Base-by-base conservation (phyloP, 2,113 vertebrate species). In the Pterocles orientalis region DNA sequence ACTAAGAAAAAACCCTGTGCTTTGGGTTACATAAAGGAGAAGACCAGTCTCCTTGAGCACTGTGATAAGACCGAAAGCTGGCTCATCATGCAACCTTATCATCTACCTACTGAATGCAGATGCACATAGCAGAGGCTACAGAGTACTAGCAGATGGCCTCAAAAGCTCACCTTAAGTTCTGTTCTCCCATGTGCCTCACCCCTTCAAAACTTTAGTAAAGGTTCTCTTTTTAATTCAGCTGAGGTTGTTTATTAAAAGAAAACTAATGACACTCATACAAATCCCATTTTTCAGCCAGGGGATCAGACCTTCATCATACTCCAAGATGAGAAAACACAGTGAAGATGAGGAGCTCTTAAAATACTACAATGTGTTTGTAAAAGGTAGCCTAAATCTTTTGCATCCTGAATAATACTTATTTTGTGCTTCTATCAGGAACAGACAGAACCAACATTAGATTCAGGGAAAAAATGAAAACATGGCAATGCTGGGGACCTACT, bases 61-160 rank as follows among this genome's bases (percentile, higher is more conserved):
- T 41, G 41, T 0, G 0, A 0, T 51, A 79, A 90, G 39, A 50
- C n/a, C 8, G 24, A 79, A 36, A 92, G 28, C 12, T 2, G 1
- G 51, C 15, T 80, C 28, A 24, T n/a, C 19, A 14, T 10, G 15
- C 39, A 82, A 39, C 26, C 33, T 87, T 43, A 4, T 33, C 45
- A 62, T 5, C 10, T 85, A 29, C 24, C 36, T 76, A 14, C 10
- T 45, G 34, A 94, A 68, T 7, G 43, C 13, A 66, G 64, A 36
- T 19, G 11, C 14, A 50, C 29, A 54, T 10, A n/a, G 14, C 23
- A 10, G 47, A 84, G 50, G 31, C 18, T 43, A 57, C 3, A 48
- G 24, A 57, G 16, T 51, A 16, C 29, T 41, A 57, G n/a, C 33
- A 89, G 31, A 50, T 29, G 41, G 48, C 23, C 77, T 73, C 41